phyloP scores from a whole-genome alignment of 1,140 invertebrate species.

The Harlomillsia oculata region DNA sequence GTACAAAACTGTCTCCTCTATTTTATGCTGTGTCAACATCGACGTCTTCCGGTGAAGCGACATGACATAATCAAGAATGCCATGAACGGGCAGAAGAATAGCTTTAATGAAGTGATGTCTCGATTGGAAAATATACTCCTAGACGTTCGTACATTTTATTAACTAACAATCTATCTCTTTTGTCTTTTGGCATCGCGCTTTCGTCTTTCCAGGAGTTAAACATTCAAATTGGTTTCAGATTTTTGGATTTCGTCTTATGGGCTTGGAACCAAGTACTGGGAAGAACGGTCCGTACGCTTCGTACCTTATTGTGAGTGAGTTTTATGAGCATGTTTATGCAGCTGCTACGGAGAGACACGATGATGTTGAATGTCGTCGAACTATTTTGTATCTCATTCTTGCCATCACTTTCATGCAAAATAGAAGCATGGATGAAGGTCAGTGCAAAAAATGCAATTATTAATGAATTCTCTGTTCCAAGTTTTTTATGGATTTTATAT shows the following conservation, averaged over 20 bases:
- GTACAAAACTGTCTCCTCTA: constrained; percentile 28
- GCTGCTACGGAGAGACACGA: background rate
- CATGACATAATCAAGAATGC: constrained; percentile 29
- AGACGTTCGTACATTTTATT: constrained; percentile 7
- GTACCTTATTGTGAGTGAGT: constrained; percentile 27
- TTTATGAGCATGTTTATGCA: constrained; percentile 13
- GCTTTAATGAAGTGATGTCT: constrained; percentile 23
- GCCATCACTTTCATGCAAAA: constrained; percentile 26
- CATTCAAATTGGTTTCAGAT: constrained; percentile 10
- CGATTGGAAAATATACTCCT: constrained; percentile 6
- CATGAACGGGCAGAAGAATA: constrained; percentile 22
- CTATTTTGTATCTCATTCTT: constrained; percentile 20
- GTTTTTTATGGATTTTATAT: too few relatives aligned
- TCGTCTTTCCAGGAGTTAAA: too few relatives aligned
- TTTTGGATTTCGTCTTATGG: constrained; percentile 25
- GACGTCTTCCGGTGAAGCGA: constrained; percentile 27
- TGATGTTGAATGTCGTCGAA: constrained; percentile 14
- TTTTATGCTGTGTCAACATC: constrained; percentile 24
- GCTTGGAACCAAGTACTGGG: constrained; percentile 4
- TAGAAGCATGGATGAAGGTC: constrained; percentile 29
- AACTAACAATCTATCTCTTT: too few relatives aligned
- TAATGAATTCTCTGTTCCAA: too few relatives aligned
- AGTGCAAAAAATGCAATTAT: background rate
- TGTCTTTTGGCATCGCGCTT: too few relatives aligned
- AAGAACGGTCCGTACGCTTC: background rate